Evolutionary conservation across 2,888 invertebrate genomes (phyloP), one percentile per base, ranked within the genome.

Genomic region (Drosophila niveifrons): DNA sequence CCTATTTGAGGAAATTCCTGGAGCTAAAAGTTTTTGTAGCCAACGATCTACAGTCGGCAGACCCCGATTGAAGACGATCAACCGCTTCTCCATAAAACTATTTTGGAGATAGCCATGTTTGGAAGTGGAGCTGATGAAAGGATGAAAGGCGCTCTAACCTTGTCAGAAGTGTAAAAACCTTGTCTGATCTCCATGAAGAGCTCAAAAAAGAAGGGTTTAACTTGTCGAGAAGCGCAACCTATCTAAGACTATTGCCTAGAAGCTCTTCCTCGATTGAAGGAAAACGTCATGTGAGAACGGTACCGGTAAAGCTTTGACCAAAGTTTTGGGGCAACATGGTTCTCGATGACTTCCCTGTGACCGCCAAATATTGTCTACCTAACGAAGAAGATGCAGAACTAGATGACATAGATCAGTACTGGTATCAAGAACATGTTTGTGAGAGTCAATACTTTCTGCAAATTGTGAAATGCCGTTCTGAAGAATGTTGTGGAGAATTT

Each of bases 31-130:
- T 43, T 6, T 43, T 43, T 15, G 15, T 43, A 43, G 6, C 41
- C 41, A 43, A 43, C 15, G 41, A 29, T 15, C 43, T 44, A 29
- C 43, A 55, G 43, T 11, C 39, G 51, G 51, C 39, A 51, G 23
- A 3, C 4, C 23, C 23, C 23, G 23, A 23, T 23, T 23, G 23
- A 17, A 17, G 17, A 17, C 17, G 17, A 2, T 17, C 17, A 17
- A 17, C 17, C 17, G 17, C 17, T 17, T 17, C 17, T 17, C 17
- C 51, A 51, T 51, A 51, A 51, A 34, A 51, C 36, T 10, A 51
- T 51, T 51, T 34, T 51, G 36, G 51, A 51, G 36, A 51, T 51
- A 36, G 36, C 53, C 29, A 53, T 43, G 53, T 31, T 43, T 31
- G 29, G 43, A 11, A 53, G 43, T 29, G 43, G 13, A 29, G 43